Base-by-base conservation (phyloP, 2,888 invertebrate species). In the Caenorhabditis angaria region DNA sequence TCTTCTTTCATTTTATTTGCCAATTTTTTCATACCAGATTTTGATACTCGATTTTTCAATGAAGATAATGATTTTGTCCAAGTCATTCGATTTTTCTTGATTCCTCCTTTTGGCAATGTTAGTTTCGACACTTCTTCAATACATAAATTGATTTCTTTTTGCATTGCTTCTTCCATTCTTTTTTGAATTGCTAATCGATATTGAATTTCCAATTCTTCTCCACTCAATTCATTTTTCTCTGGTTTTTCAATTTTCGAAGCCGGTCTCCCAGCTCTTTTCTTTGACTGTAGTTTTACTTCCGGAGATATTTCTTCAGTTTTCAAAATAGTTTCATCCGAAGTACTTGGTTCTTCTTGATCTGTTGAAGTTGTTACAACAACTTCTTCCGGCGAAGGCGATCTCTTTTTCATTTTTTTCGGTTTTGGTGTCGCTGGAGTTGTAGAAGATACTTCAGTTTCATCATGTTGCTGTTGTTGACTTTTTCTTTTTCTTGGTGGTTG, bases 131-230 rank as follows among this genome's bases (percentile, higher is more conserved):
- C 24, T 59, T 59, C 59, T 48, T 41, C 25, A 18, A 47, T 25
- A 32, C 47, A 59, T 25, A n/a, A 5, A 18, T 47, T 48, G 20
- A 59, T 41, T 62, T 41, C 65, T 54, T 48, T 65, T 61, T 29
- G 55, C 22, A 27, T 50, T 57, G 67, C 67, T n/a, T 67, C 67
- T 0, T 24, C 27, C 41, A 74, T 22, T 62, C 57, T 65, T 47
- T 70, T 35, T 12, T 25, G 63, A 25, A 74, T 56, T 57, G 56
- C 64, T 27, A 74, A 18, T 29, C 74, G 62, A 48, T 64, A 74
- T 14, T 61, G 59, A 2, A 69, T 35, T 10, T 56, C 56, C 18
- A 47, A 10, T 2, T 66, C 56, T n/a, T 58, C 27, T 5, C 1
- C 18, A 2, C 58, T 32, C 2, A 41, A 32, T 32, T 62, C 58